Conservation (phyloP, 2,113 vertebrate genomes). For the Uropsilus gracilis region DNA sequence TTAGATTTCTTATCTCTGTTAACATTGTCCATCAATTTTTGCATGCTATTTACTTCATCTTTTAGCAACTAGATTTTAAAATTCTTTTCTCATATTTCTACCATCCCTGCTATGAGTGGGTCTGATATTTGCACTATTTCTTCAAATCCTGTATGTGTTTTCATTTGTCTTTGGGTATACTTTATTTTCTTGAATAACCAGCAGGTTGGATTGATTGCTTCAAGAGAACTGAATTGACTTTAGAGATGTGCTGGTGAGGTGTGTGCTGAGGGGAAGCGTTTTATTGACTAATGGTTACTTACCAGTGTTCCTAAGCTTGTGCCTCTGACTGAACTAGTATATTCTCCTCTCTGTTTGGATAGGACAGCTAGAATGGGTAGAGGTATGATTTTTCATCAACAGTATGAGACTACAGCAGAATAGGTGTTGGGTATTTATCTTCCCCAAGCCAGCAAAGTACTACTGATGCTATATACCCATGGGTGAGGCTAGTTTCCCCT, state of each 20-base stretch:
- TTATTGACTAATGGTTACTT: background rate
- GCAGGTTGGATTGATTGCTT: too few relatives aligned
- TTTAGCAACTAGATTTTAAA: background rate
- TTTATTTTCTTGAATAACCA: background rate
- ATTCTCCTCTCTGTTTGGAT: background rate
- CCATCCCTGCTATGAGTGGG: background rate
- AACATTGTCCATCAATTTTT: background rate
- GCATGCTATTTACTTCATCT: background rate
- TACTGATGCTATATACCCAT: too few relatives aligned
- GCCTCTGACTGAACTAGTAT: background rate
- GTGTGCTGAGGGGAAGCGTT: background rate
- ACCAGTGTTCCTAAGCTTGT: background rate
- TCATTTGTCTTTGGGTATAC: background rate
- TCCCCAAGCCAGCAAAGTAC: background rate
- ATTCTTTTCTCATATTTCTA: background rate
- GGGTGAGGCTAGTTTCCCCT: too few relatives aligned
- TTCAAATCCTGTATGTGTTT: background rate
- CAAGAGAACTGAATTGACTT: too few relatives aligned
- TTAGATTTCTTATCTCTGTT: background rate
- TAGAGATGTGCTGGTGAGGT: background rate
- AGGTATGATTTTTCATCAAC: background rate
- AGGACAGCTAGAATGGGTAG: background rate
- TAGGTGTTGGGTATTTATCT: background rate
- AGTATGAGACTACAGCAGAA: background rate
- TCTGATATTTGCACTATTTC: background rate